Conservation (phyloP, 2,888 invertebrate genomes). For the Nyleta sp. region DNA sequence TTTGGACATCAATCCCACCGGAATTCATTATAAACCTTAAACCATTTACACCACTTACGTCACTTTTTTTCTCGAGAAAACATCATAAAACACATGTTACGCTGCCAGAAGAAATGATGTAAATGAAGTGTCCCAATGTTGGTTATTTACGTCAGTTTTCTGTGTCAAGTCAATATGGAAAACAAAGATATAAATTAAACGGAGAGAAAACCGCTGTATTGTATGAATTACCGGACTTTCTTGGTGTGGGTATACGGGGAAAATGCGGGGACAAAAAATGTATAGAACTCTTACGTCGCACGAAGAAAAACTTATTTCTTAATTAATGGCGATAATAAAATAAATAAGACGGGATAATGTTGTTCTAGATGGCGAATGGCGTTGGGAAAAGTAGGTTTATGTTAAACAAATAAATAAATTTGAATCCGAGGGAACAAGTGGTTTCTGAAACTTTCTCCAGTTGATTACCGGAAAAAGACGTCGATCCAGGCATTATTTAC, state of each 20-base stretch:
- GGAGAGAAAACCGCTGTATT: constrained; percentile 18
- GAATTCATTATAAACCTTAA: no score
- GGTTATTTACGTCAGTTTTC: constrained; percentile 45
- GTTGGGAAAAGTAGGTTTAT: constrained; percentile 10
- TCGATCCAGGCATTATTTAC: constrained; percentile 36
- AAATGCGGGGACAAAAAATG: constrained; percentile 23
- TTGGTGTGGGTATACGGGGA: constrained; percentile 26
- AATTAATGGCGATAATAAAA: constrained; percentile 41
- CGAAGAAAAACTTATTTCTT: constrained; percentile 17
- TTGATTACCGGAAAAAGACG: constrained; percentile 30
- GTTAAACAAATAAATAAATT: constrained; percentile 13
- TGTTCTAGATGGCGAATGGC: neutral
- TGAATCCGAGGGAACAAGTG: no score
- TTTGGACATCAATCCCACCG: neutral
- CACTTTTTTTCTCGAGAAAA: neutral
- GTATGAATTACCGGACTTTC: constrained; percentile 19
- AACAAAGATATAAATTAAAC: constrained; percentile 44
- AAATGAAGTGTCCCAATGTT: constrained; percentile 34
- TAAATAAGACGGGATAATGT: constrained; percentile 14
- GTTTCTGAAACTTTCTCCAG: constrained; percentile 36
- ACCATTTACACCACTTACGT: no score
- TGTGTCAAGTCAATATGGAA: constrained; percentile 32
- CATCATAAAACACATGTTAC: constrained; percentile 25
- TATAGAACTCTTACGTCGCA: constrained; percentile 31
- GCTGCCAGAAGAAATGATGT: constrained; percentile 28